Evolutionary conservation across 1,140 invertebrate species (phyloP).

Genomic region (Drosophila seguyi): DNA sequence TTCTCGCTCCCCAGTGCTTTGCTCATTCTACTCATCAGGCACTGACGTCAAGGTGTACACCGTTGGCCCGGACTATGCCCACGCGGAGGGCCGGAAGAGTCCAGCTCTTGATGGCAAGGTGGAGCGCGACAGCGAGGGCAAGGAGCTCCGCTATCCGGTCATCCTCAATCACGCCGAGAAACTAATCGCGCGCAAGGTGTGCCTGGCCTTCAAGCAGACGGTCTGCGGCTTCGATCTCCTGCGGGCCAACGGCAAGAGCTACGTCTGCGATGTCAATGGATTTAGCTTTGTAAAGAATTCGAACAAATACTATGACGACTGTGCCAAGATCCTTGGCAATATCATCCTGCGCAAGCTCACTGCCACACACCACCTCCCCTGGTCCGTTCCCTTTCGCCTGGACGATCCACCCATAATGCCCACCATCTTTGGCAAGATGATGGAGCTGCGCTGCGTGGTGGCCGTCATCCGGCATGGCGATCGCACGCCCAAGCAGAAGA

Average conservation of each 20-base stretch:
- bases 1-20: constrained; percentile 24
- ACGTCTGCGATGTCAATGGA: constrained; percentile 99
- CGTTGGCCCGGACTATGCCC: constrained; percentile 98
- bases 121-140: constrained; percentile 98
- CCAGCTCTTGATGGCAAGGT: constrained; percentile 99
- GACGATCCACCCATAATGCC: constrained; percentile 99
- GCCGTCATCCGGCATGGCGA: constrained; percentile 99
- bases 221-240: constrained; percentile 99
- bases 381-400: constrained; percentile 97
- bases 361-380: constrained; percentile 98
- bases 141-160: constrained; percentile 99
- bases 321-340: constrained; percentile 98
- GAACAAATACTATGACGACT: constrained; percentile 99
- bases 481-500: constrained; percentile 99
- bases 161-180: constrained; percentile 99
- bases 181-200: constrained; percentile 98
- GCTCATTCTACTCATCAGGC: too few relatives aligned
- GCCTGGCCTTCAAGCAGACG: constrained; percentile 99
- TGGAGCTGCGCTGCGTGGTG: constrained; percentile 99
- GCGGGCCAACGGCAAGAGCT: constrained; percentile 98
- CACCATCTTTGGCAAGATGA: constrained; percentile 99
- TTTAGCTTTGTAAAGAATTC: constrained; percentile 99
- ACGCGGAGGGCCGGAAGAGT: constrained; percentile 99
- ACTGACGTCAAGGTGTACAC: constrained; percentile 89
- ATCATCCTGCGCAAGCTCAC: constrained; percentile 96